Evolutionary conservation across 1,140 invertebrate genomes (phyloP), one percentile per base, ranked within the genome.

Genomic region (Drosophila ogumai): DNA sequence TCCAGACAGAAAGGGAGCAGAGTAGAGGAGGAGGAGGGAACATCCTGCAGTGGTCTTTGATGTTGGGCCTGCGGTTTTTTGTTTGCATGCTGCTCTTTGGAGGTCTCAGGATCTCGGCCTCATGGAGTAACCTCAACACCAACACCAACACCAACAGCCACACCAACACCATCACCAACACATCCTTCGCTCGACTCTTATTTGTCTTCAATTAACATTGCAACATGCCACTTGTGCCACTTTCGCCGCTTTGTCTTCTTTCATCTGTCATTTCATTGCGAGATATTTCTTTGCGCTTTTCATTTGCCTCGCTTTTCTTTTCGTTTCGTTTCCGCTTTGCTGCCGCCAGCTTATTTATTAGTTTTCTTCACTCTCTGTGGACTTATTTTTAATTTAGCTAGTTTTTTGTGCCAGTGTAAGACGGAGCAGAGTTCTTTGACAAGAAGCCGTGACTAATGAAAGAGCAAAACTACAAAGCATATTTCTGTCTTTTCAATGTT

Each of bases 201-300:
- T 79, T 79, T 79, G 77, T 79, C 77, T 79, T 79, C 77, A 79
- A 79, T 79, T 79, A 79, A 79, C 77, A 79, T 79, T 79, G 77
- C 77, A 79, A 79, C 77, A 79, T 79, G 77, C 67, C 77, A 79
- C 77, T 79, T 74, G 75, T 79, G 75, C 59, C 75, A 79, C 44
- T 79, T 79, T 79, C 54, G 43, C 68, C 25, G 55, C 34, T 59
- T 73, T 73, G 66, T 79, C 67, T 66, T 73, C 36, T 55, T 49
- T 49, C 56, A 50, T 78, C 58, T 58, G 44, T 46, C 56, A 50
- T 78, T 77, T 54, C 41, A 54, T 73, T 66, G 50, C 40, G 32
- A 76, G 55, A 47, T 58, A 65, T 79, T 73, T 49, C 67, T 40
- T 71, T 77, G 43, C 47, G 40, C 73, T 64, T 71, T 78, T 68